Base-by-base conservation (phyloP, 2,113 vertebrate genomes). In the Clinocottus analis region DNA sequence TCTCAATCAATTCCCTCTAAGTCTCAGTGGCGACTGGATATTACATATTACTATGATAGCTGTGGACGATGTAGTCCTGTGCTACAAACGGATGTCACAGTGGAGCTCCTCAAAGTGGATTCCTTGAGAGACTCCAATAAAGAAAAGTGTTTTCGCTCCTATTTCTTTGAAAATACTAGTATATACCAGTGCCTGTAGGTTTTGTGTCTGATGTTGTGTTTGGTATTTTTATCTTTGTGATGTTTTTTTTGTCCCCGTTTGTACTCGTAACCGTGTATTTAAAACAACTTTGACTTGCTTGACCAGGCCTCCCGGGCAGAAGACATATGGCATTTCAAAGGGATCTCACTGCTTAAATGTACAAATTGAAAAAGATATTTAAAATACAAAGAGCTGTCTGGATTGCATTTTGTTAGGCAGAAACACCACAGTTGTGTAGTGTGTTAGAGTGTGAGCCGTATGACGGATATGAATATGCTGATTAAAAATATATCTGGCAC, bases 401-500 rank as follows among this genome's bases (percentile, higher is more conserved):
- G 9, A 51, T 51, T 76, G 55, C 25, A 41, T 73, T 41, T 25
- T 17, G 62, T 68, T 17, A 47, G 13, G 13, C 19, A 73, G 31
- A 35, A 35, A n/a, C n/a, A 39, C n/a, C 8, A 5, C 60, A 63
- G 43, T 13, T 12, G 12, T 69, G 27, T n/a, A n/a, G n/a, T n/a
- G n/a, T n/a, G n/a, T n/a, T n/a, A n/a, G n/a, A 49, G 14, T 74
- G 43, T 39, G 10, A 51, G 41, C 70, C 39, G 10, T 14, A 21
- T 37, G 31, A 41, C 60, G 7, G 31, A 59, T 31, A 65, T 49
- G 13, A 70, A 61, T 14, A 16, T 29, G 5, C 6, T 25, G 39
- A 43, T 80, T 35, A 17, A 35, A 75, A 62, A 75, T 60, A 19
- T 43, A 43, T 73, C 41, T 19, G 60, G 27, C 39, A 31, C 25